Base-by-base conservation (phyloP, 2,888 invertebrate genomes). In the Eudasyphora cyanicolor region DNA sequence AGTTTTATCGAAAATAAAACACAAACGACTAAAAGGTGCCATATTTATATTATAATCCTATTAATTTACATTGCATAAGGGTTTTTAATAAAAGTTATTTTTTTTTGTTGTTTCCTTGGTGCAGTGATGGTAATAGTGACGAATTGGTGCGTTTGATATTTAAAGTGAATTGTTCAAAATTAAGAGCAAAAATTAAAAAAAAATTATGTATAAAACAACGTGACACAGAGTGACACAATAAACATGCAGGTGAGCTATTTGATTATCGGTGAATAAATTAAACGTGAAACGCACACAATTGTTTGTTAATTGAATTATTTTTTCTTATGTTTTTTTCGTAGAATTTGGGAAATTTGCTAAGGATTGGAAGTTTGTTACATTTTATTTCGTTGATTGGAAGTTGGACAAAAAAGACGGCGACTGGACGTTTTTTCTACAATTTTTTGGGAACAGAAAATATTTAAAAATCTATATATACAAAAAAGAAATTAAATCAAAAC, bases 211-310 rank as follows among this genome's bases (percentile, higher is more conserved):
- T 19, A 38, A 21, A 10, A 54, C 14, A 32, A 49, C 14, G 51
- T 51, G 51, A 70, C 27, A 45, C 32, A 69, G n/a, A 17, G 17
- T 54, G 17, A 17, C 29, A 32, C 51, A 35, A 12, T 32, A 4
- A 35, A 38, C 71, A 71, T 71, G 71, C 71, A 32, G n/a, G 17
- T 19, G n/a, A n/a, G 49, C n/a, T 27, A 70, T 27, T 69, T 49
- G 1, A 70, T 12, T 60, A n/a, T 2, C n/a, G 45, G 45, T 45
- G 45, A 7, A n/a, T 45, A 12, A 45, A 45, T 1, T 45, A n/a
- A 8, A 12, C 6, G 38, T 24, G 67, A 45, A 67, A 67, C 67
- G 67, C 67, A 29, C 45, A 70, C 27, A 49, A 27, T n/a, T n/a
- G n/a, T n/a, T n/a, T n/a, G n/a, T n/a, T n/a, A n/a, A n/a, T n/a